Percentiles rank a stretch among this genome's conserved stretches.
These are phyloP conservation scores for Porites evermanni DNA, from an alignment of 92 coral and sea anemone genomes.

Conservation along the genomic window DNA sequence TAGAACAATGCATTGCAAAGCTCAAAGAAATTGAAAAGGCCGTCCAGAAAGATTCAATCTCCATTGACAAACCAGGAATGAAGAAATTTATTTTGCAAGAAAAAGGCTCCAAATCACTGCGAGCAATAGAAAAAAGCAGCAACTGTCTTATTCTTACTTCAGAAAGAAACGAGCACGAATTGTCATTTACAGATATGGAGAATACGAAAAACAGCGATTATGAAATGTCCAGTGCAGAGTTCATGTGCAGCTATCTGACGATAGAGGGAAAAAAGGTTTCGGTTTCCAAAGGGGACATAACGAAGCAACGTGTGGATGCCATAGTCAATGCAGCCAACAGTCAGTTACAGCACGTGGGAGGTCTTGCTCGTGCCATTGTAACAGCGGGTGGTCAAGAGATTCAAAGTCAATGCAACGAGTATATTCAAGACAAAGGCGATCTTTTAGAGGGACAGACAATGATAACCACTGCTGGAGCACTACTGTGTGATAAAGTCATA, in stretches of 20 bases:
- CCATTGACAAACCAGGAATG: constrained; percentile 76
- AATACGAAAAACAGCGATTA: not conserved
- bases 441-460: constrained; percentile 56
- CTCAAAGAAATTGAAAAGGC: constrained; percentile 22
- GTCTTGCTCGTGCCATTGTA: constrained; percentile 70
- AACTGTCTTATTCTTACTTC: constrained; percentile 35
- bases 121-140: constrained; percentile 21
- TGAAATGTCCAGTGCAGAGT: not conserved
- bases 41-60: constrained; percentile 8
- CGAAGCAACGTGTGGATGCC: constrained; percentile 62
- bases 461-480: constrained; percentile 54
- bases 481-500: constrained; percentile 66
- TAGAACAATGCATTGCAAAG: constrained; percentile 20
- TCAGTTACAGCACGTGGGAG: constrained; percentile 66
- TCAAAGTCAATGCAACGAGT: constrained; percentile 62
- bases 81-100: constrained; percentile 46
- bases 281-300: constrained; percentile 68
- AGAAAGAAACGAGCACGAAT: not conserved
- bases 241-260: constrained; percentile 31
- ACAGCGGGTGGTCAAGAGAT: constrained; percentile 71
- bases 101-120: constrained; percentile 29
- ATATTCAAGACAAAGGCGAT: constrained; percentile 7
- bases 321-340: constrained; percentile 77
- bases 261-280: constrained; percentile 48
- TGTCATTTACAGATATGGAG: not conserved